Evolutionary conservation across 2,888 invertebrate species (phyloP).

Genomic region (Stegophylla sp.): DNA sequence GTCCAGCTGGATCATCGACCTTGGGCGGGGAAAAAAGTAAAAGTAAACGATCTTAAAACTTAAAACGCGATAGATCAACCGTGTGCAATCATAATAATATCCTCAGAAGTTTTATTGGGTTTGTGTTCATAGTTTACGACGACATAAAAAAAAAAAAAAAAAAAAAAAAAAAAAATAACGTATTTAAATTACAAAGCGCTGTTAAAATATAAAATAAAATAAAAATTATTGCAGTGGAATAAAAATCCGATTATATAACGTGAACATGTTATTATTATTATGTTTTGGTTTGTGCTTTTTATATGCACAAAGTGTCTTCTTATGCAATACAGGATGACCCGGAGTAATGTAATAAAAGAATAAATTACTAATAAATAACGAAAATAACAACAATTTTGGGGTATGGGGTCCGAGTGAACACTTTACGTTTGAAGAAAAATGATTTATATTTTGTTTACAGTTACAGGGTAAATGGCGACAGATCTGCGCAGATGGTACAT

Average conservation of each 20-base stretch:
- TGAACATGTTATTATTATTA: not conserved
- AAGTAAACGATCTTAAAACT: not conserved
- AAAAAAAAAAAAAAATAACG: not conserved
- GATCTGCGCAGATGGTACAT: not conserved
- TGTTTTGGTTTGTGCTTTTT: not conserved
- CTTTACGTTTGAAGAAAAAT: too few relatives aligned
- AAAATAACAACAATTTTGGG: not conserved
- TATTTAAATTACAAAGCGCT: slow-evolving; percentile 15
- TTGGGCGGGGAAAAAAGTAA: slow-evolving; percentile 27
- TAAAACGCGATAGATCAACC: not conserved
- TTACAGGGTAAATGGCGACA: slow-evolving; percentile 17
- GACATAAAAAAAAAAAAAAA: slow-evolving; percentile 8
- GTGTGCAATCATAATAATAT: not conserved
- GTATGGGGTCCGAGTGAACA: too few relatives aligned
- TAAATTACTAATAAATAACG: not conserved
- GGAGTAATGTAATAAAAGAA: not conserved
- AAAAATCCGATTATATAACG: slow-evolving; percentile 29
- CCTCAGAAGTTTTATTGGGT: not conserved
- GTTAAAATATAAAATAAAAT: not conserved
- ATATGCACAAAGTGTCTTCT: not conserved
- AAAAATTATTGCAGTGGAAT: slow-evolving; percentile 29
- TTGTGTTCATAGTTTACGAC: slow-evolving; percentile 29
- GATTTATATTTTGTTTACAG: not conserved
- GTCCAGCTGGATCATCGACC: not conserved
- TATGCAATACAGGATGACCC: not conserved